A percentile compares a stretch with the other conserved stretches of the same genome.
phyloP scores from a whole-genome alignment of 2,888 invertebrate genomes.

The Ditylenchus weischeri region DNA sequence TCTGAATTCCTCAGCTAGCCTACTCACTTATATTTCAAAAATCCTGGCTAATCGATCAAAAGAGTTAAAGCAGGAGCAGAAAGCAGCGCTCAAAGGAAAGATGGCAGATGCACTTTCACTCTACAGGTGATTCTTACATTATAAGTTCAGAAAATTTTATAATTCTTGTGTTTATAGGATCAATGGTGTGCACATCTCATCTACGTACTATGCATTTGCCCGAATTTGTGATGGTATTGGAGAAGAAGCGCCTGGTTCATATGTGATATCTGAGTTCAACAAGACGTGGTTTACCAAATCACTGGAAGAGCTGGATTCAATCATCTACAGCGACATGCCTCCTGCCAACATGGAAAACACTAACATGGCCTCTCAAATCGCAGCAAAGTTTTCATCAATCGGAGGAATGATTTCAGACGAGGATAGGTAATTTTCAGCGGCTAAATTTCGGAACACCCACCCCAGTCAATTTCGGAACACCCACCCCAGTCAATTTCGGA shows the following conservation, averaged over 20 bases:
- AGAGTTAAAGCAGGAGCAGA: slow-evolving; percentile 22
- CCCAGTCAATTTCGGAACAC: too few relatives aligned
- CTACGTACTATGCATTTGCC: slow-evolving; percentile 40
- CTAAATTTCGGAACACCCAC: too few relatives aligned
- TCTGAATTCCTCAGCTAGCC: slow-evolving; percentile 16
- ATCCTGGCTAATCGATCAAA: slow-evolving; percentile 33
- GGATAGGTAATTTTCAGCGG: not conserved
- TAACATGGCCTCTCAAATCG: not conserved
- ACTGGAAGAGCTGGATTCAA: slow-evolving; percentile 13
- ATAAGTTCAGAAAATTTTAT: not conserved
- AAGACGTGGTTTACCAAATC: slow-evolving; percentile 12
- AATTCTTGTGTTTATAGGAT: slow-evolving; percentile 20
- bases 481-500: too few relatives aligned
- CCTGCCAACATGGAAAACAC: not conserved
- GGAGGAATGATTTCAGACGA: not conserved
- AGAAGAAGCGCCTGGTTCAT: slow-evolving; percentile 25
- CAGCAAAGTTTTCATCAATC: not conserved
- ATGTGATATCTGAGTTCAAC: slow-evolving; percentile 12
- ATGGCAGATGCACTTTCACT: slow-evolving; percentile 14
- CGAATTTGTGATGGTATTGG: slow-evolving; percentile 37
- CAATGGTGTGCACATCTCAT: slow-evolving; percentile 34
- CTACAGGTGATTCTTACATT: slow-evolving; percentile 18
- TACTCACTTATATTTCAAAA: slow-evolving; percentile 37
- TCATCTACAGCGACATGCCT: slow-evolving; percentile 11
- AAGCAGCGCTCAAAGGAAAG: slow-evolving; percentile 24